A percentile compares a stretch with the other conserved stretches of the same genome.
These are phyloP conservation scores for Pempheris klunzingeri DNA, from an alignment of 2,797 vertebrate genomes.

Conservation along the genomic window DNA sequence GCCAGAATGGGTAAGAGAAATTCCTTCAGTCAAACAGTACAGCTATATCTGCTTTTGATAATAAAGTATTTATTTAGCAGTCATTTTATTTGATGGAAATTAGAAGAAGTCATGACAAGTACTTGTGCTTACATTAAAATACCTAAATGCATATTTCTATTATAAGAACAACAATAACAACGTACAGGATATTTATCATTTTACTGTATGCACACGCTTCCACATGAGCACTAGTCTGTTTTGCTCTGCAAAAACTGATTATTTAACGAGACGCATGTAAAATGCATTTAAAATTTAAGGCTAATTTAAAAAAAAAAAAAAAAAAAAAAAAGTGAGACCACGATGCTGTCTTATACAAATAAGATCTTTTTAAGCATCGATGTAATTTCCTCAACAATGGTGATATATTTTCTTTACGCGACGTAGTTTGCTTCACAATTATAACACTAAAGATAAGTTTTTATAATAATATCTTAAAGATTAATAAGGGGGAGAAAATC, in stretches of 20 bases:
- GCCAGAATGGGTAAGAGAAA: constrained; percentile 24
- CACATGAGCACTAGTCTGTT: neutral
- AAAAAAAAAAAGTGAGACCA: too few relatives aligned
- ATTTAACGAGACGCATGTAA: neutral
- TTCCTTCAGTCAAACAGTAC: constrained; percentile 27
- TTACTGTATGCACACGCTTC: constrained; percentile 12
- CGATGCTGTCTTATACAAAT: constrained; percentile 4
- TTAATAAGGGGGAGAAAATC: neutral
- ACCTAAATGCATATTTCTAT: neutral
- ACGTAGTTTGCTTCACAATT: too few relatives aligned
- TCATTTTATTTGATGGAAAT: neutral
- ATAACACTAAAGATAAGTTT: neutral
- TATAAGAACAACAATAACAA: neutral
- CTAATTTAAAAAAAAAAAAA: too few relatives aligned
- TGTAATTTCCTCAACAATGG: neutral
- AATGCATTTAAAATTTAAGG: constrained; percentile 1
- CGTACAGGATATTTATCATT: neutral
- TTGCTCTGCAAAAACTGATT: constrained; percentile 6
- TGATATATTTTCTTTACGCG: neutral
- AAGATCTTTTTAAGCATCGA: neutral
- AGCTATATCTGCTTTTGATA: neutral
- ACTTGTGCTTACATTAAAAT: constrained; percentile 3
- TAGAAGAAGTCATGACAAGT: neutral
- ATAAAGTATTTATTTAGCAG: constrained; percentile 19
- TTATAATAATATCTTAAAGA: neutral